Conservation (phyloP, 2,113 vertebrate genomes). For the Gobio gobio region DNA sequence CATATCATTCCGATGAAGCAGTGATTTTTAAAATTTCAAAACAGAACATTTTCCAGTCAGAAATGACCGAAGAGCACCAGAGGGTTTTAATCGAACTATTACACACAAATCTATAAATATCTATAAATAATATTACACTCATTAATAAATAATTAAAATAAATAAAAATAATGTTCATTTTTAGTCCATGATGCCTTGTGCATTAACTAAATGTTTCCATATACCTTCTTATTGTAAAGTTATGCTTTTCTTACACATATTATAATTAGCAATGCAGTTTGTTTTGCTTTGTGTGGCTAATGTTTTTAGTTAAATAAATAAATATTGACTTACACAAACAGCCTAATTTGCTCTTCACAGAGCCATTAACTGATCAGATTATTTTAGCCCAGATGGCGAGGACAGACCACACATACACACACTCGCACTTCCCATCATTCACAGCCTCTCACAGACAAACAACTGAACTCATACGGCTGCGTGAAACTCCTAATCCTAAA, state of each 20-base stretch:
- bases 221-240: background rate
- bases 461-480: background rate
- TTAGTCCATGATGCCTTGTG: background rate
- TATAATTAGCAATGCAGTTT: background rate
- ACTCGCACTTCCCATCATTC: background rate
- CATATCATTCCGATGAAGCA: too few species aligned
- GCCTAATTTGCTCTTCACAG: conserved; percentile 24
- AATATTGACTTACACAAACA: conserved; percentile 4
- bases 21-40: too few species aligned
- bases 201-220: background rate
- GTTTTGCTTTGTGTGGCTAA: background rate
- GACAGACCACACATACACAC: background rate
- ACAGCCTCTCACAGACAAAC: background rate
- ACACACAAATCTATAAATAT: too few species aligned
- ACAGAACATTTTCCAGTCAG: too few species aligned
- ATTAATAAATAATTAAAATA: background rate
- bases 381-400: conserved; percentile 41
- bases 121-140: background rate
- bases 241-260: background rate
- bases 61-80: too few species aligned
- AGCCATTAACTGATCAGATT: conserved; percentile 42
- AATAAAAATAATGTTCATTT: background rate
- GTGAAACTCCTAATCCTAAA: background rate
- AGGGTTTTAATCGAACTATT: too few species aligned
- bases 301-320: conserved; percentile 9